Evolutionary conservation across 2,113 vertebrate species (phyloP).

Genomic region (Hipposideros armiger): DNA sequence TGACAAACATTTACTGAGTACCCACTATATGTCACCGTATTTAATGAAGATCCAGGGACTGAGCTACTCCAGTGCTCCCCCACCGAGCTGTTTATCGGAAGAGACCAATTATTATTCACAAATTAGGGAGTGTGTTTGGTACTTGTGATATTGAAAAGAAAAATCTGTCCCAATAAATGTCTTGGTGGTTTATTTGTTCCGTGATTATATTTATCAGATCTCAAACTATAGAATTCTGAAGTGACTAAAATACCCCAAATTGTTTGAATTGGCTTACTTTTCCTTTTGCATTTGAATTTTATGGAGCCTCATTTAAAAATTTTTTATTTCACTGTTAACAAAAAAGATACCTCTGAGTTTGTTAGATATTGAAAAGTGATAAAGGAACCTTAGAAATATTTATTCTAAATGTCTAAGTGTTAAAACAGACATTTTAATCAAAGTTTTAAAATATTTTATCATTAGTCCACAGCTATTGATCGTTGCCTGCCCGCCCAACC

Average conservation of each 20-base stretch:
- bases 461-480: background rate
- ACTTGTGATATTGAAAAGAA: background rate
- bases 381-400: constrained; percentile 11
- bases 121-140: background rate
- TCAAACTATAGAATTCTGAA: background rate
- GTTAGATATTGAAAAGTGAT: constrained; percentile 21
- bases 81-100: background rate
- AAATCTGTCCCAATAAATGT: background rate
- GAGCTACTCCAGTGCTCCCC: too few relatives aligned
- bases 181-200: background rate
- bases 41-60: background rate
- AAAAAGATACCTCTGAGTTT: background rate
- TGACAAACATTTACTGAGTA: background rate
- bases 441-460: background rate
- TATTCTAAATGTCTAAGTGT: background rate
- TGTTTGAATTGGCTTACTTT: constrained; percentile 34
- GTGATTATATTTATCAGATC: background rate
- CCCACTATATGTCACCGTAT: background rate
- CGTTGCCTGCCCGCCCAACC: background rate
- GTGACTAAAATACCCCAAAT: constrained; percentile 5
- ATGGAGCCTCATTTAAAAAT: background rate
- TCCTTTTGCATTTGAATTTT: constrained; percentile 15
- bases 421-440: background rate
- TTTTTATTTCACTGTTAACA: background rate
- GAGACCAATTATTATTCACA: background rate